Conservation (phyloP, 2,888 invertebrate species). For the Allygus modestus region DNA sequence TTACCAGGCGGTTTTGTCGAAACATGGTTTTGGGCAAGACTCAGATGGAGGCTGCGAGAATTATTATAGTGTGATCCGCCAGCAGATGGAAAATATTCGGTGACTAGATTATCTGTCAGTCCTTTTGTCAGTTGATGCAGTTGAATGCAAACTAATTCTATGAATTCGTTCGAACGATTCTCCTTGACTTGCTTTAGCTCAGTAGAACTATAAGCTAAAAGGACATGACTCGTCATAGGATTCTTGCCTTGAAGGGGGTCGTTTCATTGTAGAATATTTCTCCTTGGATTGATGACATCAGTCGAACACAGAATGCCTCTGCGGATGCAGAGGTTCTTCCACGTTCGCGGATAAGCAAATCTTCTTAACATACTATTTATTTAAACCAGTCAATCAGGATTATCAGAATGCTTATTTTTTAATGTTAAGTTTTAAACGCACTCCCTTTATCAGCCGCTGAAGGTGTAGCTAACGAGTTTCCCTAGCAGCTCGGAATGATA, state of each 20-base stretch:
- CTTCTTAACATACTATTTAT: too few species aligned
- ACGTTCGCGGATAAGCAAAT: too few species aligned
- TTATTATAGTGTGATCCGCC: too few species aligned
- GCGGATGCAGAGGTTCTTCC: too few species aligned
- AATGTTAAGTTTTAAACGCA: neutral
- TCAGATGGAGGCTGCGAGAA: neutral
- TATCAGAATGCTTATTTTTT: too few species aligned
- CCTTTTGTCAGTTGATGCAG: too few species aligned
- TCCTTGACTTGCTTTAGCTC: constrained; percentile 8
- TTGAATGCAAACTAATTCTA: neutral
- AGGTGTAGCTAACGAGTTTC: constrained; percentile 1
- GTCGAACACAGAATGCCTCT: neutral
- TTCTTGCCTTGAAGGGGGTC: constrained; percentile 3
- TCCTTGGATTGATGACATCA: constrained; percentile 4
- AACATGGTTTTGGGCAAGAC: neutral
- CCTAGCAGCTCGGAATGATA: constrained; percentile 19
- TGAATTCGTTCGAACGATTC: neutral
- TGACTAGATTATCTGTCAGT: neutral
- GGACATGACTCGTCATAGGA: neutral
- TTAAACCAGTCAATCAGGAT: too few species aligned
- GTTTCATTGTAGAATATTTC: neutral
- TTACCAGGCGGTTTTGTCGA: neutral
- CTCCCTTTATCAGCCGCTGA: neutral
- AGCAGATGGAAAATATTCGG: too few species aligned
- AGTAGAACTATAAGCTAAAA: neutral